Base-by-base conservation (phyloP, 2,888 invertebrate genomes). In the Cosmia trapezina region DNA sequence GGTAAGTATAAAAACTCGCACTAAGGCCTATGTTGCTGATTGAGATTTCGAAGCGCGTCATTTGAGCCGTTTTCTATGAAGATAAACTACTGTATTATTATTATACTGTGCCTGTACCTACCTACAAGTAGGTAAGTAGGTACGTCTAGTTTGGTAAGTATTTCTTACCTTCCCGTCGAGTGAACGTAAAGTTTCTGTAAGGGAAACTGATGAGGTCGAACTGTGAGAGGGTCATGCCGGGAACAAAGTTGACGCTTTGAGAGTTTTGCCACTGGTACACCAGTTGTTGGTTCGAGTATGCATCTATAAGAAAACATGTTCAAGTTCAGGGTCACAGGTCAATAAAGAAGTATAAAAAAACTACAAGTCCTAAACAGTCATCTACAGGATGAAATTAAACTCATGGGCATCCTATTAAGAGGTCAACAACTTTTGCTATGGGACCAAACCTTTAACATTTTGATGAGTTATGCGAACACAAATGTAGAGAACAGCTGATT, bases 141-240 rank as follows among this genome's bases (percentile, higher is more conserved):
- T 49, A 45, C 5, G 41, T 59, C 1, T 59, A 70, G 22, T 68
- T 67, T 22, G 17, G 28, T 59, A 68, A 65, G 47, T 66, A 51
- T 73, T 70, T 49, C 86, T 87, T 93, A 97, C 98, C 98, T 96
- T 98, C 98, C 83, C 98, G 97, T 65, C 98, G 96, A 0, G 97
- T 97, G 81, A 98, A 97, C 0, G 98, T 98, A 81, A 98, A 97
- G 93, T 98, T 98, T 82, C 98, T 97, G 87, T 98, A 98, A 8
- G 98, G 98, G 90, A 97, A 98, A 89, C 98, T 98, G 94, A 98
- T 98, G 83, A 99, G 97, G 93, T 99, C 99, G 91, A 99, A 99
- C 93, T 99, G 99, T 1, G 99, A 99, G 28, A 99, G 96, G 1
- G 98, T 98, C 98, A 99, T 98, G 64, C 98, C 99, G 0, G 98